A percentile compares a stretch with the other conserved stretches of the same genome.
phyloP scores from a whole-genome alignment of 2,113 vertebrate species.

The Nerophis lumbriciformis region DNA sequence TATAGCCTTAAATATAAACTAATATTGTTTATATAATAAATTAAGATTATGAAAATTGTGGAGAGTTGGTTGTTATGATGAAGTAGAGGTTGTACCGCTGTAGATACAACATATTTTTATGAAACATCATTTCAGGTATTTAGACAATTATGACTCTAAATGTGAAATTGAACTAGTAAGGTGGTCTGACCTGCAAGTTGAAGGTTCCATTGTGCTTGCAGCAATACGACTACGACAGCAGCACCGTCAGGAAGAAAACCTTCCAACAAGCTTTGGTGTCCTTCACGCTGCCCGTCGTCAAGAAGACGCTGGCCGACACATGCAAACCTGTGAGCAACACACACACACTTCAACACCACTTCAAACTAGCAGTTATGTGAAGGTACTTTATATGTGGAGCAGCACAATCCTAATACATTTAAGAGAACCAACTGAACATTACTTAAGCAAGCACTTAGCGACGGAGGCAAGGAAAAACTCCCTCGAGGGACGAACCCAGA shows the following conservation, averaged over 20 bases:
- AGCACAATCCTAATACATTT: neutral
- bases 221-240: constrained; percentile 96
- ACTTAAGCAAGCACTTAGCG: no score
- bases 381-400: neutral
- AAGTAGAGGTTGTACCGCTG: no score
- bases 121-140: no score
- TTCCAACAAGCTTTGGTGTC: constrained; percentile 83
- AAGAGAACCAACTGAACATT: neutral
- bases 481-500: no score
- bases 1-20: no score
- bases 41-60: no score
- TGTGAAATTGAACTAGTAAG: no score
- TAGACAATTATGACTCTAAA: no score
- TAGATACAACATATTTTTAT: no score
- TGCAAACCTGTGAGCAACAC: constrained; percentile 76
- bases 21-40: no score
- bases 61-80: no score
- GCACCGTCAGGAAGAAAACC: constrained; percentile 85
- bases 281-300: constrained; percentile 85
- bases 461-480: neutral
- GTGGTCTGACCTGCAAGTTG: neutral
- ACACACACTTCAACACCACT: neutral
- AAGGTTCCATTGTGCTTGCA: constrained; percentile 50
- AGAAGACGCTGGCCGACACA: constrained; percentile 75
- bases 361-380: no score